These are phyloP conservation scores for Peromyscus leucopus DNA, from an alignment of 2,113 vertebrate genomes.

Conservation along the genomic window DNA sequence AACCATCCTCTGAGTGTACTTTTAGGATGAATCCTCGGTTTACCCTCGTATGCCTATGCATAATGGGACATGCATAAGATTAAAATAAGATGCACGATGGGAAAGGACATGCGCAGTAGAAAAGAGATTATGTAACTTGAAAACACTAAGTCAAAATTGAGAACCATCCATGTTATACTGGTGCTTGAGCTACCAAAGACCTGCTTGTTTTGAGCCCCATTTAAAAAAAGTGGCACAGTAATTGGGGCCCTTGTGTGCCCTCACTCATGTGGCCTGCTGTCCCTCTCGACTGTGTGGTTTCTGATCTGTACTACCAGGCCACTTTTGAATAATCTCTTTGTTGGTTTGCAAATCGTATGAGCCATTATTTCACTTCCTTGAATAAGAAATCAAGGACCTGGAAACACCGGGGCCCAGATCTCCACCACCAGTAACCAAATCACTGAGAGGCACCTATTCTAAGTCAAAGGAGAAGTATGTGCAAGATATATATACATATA, in stretches of 20 bases:
- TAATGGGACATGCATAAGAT: no score
- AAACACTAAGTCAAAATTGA: not conserved
- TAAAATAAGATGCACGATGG: not conserved
- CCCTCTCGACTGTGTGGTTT: not conserved
- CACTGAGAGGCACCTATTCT: not conserved
- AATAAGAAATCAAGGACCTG: not conserved
- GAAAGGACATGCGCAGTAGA: not conserved
- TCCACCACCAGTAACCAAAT: not conserved
- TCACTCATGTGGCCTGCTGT: not conserved
- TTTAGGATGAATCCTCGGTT: not conserved
- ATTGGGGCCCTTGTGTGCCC: no score
- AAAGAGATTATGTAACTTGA: not conserved
- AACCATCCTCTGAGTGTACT: not conserved
- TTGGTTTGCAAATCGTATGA: not conserved
- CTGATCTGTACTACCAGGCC: not conserved
- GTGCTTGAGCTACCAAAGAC: not conserved
- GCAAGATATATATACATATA: not conserved
- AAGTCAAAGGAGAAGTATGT: slow-evolving; percentile 2
- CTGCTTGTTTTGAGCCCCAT: not conserved
- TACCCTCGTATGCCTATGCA: not conserved
- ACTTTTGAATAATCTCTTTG: not conserved
- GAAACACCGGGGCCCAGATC: not conserved
- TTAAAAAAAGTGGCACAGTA: no score
- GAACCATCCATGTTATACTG: not conserved
- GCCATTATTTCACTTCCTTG: not conserved